Percentiles rank a stretch among this genome's conserved stretches.
phyloP scores from a whole-genome alignment of 53 echinoderm and acorn worm genomes.

The Pentamera pediparva region DNA sequence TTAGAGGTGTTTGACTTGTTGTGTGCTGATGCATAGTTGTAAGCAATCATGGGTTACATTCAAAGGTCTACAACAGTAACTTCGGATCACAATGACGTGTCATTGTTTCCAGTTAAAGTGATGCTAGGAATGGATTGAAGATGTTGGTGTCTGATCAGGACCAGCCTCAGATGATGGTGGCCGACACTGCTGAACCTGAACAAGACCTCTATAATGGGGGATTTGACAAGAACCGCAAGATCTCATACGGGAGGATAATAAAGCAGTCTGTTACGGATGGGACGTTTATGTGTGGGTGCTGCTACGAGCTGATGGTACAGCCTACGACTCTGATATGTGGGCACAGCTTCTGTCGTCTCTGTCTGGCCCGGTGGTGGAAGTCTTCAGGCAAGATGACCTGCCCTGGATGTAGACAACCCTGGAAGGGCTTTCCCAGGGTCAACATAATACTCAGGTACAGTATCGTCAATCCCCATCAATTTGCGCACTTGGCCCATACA shows the following conservation, averaged over 20 bases:
- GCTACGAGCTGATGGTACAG: constrained; percentile 90
- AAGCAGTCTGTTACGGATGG: constrained; percentile 33
- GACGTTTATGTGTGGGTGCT: constrained; percentile 75
- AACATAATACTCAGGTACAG: constrained; percentile 80
- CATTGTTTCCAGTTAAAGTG: not conserved
- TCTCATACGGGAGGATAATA: constrained; percentile 9
- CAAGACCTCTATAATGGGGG: not conserved
- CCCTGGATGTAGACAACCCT: constrained; percentile 79
- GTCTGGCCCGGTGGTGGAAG: constrained; percentile 92
- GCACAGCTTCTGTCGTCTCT: constrained; percentile 87
- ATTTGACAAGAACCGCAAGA: constrained; percentile 4
- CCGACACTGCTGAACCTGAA: too few species aligned
- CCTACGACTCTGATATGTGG: constrained; percentile 92
- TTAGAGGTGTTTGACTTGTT: too few species aligned
- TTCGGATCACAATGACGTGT: not conserved
- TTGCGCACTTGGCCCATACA: too few species aligned
- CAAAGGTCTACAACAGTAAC: too few species aligned
- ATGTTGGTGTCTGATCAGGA: not conserved
- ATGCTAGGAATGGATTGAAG: too few species aligned
- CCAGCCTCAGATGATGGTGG: too few species aligned
- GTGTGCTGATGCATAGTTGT: too few species aligned
- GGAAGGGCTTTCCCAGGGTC: constrained; percentile 87
- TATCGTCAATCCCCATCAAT: not conserved
- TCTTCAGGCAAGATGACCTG: constrained; percentile 71
- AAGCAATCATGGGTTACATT: too few species aligned